Evolutionary conservation across 2,797 vertebrate genomes (phyloP).

Genomic region (Anguilla marmorata): DNA sequence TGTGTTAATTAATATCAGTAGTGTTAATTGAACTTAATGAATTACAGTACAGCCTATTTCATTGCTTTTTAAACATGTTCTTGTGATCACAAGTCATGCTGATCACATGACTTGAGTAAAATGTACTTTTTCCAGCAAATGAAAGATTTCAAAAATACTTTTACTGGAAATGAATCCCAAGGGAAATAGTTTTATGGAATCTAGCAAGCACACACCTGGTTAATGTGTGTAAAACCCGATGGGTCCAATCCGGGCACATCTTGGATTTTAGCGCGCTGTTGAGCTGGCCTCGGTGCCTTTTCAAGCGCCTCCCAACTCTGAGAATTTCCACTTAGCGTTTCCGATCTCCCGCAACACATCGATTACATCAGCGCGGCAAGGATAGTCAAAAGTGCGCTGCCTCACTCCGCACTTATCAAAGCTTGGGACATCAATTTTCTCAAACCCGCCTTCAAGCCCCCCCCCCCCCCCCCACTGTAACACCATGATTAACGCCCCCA

Average conservation of each 20-base stretch:
- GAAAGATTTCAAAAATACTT: background rate
- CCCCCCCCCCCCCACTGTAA: conserved; percentile 20
- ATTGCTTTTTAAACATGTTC: background rate
- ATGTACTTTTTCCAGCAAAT: too few relatives aligned
- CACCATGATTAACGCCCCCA: conserved; percentile 54
- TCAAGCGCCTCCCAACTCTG: background rate
- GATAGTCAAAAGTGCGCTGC: background rate
- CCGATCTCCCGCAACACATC: background rate
- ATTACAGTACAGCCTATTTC: background rate
- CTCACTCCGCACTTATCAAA: conserved; percentile 29
- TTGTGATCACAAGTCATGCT: too few relatives aligned
- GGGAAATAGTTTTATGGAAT: background rate
- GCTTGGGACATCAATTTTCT: conserved; percentile 38
- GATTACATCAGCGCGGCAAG: conserved; percentile 11
- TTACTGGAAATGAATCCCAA: background rate
- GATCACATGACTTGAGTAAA: too few relatives aligned
- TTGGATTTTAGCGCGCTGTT: background rate
- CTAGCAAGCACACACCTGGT: background rate
- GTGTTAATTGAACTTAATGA: background rate
- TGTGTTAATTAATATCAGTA: too few relatives aligned
- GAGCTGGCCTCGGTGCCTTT: background rate
- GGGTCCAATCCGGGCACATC: background rate
- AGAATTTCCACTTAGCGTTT: background rate
- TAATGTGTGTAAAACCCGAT: background rate
- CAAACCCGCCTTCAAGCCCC: conserved; percentile 2